A percentile compares a stretch with the other conserved stretches of the same genome.
phyloP scores from a whole-genome alignment of 2,113 vertebrate species.

The Muntiacus reevesi region DNA sequence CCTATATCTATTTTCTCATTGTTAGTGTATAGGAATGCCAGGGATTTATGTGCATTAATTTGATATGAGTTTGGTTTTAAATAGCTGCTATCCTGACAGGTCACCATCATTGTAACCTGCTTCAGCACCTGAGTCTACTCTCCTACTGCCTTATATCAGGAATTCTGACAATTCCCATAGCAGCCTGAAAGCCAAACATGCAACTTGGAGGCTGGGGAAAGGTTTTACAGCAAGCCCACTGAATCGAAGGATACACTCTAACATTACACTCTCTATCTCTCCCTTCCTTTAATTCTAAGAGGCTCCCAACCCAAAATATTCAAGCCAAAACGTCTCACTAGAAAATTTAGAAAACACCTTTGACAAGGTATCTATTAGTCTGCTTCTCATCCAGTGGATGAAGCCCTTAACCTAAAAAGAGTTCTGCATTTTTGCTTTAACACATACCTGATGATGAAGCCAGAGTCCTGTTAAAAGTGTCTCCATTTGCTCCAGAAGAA shows the following conservation, averaged over 20 bases:
- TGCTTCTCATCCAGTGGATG: neutral
- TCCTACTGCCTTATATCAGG: neutral
- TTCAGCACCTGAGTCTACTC: neutral
- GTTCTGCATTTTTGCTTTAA: neutral
- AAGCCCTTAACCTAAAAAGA: neutral
- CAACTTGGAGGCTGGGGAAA: neutral
- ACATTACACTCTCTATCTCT: neutral
- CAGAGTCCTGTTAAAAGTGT: slow-evolving; percentile 27
- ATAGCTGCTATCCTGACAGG: neutral
- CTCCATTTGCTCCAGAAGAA: slow-evolving; percentile 60
- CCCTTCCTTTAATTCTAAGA: neutral
- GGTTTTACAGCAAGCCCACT: neutral
- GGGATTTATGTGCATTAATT: neutral
- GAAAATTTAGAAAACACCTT: neutral
- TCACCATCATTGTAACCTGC: neutral
- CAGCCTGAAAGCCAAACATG: neutral
- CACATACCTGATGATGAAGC: slow-evolving; percentile 70
- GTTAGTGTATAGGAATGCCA: neutral
- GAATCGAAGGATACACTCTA: neutral
- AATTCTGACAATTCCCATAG: neutral
- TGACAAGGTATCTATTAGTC: neutral
- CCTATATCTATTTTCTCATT: neutral
- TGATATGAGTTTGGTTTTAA: neutral
- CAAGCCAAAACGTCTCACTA: neutral
- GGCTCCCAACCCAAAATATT: neutral